Evolutionary conservation across 2,113 vertebrate species (phyloP).

Genomic region (Galbula dea): DNA sequence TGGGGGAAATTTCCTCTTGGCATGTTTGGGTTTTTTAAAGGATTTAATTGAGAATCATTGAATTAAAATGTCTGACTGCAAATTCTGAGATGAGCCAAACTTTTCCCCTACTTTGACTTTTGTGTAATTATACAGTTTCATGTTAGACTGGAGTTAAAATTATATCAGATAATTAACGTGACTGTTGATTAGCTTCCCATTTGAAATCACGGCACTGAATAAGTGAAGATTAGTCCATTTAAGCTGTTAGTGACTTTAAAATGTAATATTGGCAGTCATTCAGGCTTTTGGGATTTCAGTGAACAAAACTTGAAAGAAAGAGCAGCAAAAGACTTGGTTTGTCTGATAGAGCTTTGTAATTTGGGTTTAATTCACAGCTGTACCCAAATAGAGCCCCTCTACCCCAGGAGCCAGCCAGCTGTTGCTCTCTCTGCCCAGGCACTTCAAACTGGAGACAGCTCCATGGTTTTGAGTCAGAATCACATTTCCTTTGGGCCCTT

Average conservation of each 20-base stretch:
- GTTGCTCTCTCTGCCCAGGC: neutral
- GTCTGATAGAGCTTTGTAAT: neutral
- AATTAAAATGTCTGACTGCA: neutral
- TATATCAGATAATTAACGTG: neutral
- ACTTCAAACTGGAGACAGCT: neutral
- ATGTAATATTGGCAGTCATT: neutral
- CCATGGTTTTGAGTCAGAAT: neutral
- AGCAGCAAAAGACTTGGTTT: neutral
- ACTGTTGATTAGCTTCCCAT: neutral
- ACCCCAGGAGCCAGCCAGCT: neutral
- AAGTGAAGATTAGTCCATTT: slow-evolving; percentile 2
- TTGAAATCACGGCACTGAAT: neutral
- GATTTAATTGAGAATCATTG: neutral
- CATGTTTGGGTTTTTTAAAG: neutral
- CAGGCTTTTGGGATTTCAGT: neutral
- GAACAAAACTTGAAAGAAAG: neutral
- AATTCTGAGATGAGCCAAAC: neutral
- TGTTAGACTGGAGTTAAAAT: neutral
- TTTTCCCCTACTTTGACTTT: neutral
- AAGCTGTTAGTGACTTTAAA: neutral
- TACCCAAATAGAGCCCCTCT: neutral
- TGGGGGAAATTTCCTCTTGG: neutral
- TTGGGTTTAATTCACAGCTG: neutral
- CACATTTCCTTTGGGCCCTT: neutral
- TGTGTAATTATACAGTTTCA: neutral